A percentile compares a stretch with the other conserved stretches of the same genome.
Conservation (phyloP, 1,140 invertebrate species). For the Eulimnadia texana region DNA sequence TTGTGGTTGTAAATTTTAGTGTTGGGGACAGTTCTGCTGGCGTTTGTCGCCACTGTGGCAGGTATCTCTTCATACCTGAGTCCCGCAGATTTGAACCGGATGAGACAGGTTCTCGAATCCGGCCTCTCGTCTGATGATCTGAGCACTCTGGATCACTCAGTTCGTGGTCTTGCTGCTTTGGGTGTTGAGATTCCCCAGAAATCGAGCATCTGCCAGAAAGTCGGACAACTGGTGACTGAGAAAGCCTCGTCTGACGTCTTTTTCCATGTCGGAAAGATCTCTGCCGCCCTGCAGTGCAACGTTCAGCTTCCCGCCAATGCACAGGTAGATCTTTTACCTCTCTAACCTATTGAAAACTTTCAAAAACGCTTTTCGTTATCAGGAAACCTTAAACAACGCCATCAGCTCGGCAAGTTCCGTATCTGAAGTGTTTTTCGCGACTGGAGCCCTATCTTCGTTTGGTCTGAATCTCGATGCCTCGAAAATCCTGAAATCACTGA, state of each 20-base stretch:
- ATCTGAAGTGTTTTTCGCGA: constrained; percentile 10
- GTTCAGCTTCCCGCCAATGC: background rate
- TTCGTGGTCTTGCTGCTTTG: constrained; percentile 2
- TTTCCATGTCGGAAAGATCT: constrained; percentile 5
- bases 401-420: background rate
- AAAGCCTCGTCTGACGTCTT: background rate
- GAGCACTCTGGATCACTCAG: background rate
- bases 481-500: constrained; percentile 45
- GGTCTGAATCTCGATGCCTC: constrained; percentile 25
- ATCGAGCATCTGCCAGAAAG: constrained; percentile 2
- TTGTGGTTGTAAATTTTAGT: background rate
- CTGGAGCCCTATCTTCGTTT: constrained; percentile 6
- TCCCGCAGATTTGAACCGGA: background rate
- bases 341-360: background rate
- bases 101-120: constrained; percentile 5
- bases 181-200: constrained; percentile 7
- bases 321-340: background rate
- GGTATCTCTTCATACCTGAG: constrained; percentile 11
- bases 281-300: background rate
- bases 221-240: background rate
- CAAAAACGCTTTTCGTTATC: background rate
- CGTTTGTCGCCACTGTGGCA: no score
- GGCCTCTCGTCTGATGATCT: constrained; percentile 4
- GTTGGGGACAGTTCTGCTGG: background rate
- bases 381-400: constrained; percentile 8